Base-by-base conservation (phyloP, 2,888 invertebrate genomes). In the Brachypalpus laphriformis region DNA sequence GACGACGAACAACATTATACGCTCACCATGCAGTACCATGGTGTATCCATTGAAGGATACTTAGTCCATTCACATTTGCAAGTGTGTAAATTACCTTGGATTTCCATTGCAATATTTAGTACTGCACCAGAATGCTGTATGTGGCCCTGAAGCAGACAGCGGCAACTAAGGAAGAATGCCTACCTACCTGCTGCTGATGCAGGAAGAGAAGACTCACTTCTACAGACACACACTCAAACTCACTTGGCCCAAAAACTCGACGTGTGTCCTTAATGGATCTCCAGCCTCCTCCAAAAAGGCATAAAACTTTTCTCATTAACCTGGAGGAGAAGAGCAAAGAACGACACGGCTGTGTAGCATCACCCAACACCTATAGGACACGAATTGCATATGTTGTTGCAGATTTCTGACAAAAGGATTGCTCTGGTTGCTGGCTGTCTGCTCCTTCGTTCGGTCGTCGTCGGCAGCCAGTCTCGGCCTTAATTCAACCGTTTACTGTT, bases 281-380 rank as follows among this genome's bases (percentile, higher is more conserved):
- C 80, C 80, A 87, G 82, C 49, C 57, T 74, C 57, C 88, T 88
- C 89, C 89, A 88, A 89, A 89, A 88, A 88, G 88, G 88, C 88
- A 89, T 87, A 88, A 89, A 91, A 91, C 89, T 91, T 91, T 91
- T 91, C 91, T 91, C 91, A 91, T 91, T 91, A 91, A 89, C 89
- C 88, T 88, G 72, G 37, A 75, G 61, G 47, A 75, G 40, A 82
- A 71, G 78, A 66, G 34, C 40, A 56, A 47, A 57, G 42, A 34
- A 59, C 42, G 63, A 70, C 68, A 56, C 34, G 65, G 22, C n/a
- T 65, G 51, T 51, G 34, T 9, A 66, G 63, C 54, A 63, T 71
- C 80, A 3, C 5, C 57, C 81, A 78, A 81, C 85, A 81, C 81
- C 85, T 85, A 20, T 11, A 75, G 83, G 80, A 81, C 75, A 85